phyloP scores from a whole-genome alignment of 35 echinoderm and acorn worm species.

The Acanthaster planci region DNA sequence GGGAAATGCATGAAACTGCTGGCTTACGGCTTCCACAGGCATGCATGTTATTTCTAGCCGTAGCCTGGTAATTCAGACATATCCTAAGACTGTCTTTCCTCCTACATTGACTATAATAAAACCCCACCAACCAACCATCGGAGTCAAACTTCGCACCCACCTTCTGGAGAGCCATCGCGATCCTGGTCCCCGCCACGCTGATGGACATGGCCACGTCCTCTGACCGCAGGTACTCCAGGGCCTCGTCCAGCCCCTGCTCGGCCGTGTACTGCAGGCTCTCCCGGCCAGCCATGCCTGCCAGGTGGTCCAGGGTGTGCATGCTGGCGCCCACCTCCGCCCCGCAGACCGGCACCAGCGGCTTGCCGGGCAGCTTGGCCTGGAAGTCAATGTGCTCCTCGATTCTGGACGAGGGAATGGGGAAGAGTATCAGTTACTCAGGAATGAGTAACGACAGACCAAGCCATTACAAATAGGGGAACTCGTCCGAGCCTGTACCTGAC shows the following conservation, averaged over 20 bases:
- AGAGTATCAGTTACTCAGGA: background rate
- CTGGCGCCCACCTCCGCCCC: slow-evolving; percentile 53
- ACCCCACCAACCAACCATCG: too few species aligned
- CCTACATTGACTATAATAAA: too few species aligned
- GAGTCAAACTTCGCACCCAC: slow-evolving; percentile 24
- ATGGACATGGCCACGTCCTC: slow-evolving; percentile 8
- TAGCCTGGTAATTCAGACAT: too few species aligned
- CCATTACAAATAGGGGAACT: too few species aligned
- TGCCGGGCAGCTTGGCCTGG: background rate
- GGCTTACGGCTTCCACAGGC: too few species aligned
- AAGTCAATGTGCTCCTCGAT: slow-evolving; percentile 91
- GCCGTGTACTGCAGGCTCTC: slow-evolving; percentile 54
- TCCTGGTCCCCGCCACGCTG: slow-evolving; percentile 59
- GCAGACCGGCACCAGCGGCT: slow-evolving; percentile 47
- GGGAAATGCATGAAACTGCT: too few species aligned
- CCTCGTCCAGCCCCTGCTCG: slow-evolving; percentile 88
- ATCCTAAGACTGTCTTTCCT: too few species aligned
- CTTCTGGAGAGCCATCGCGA: slow-evolving; percentile 64
- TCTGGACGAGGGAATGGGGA: slow-evolving; percentile 30
- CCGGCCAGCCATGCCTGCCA: slow-evolving; percentile 56
- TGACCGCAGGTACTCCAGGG: background rate
- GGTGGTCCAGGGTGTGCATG: slow-evolving; percentile 88
- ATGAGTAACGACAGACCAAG: too few species aligned
- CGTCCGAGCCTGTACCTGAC: slow-evolving; percentile 57
- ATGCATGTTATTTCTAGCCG: too few species aligned